Evolutionary conservation across 2,797 vertebrate genomes (phyloP), one percentile per base, ranked within the genome.

Genomic region (Psittacula derbiana): DNA sequence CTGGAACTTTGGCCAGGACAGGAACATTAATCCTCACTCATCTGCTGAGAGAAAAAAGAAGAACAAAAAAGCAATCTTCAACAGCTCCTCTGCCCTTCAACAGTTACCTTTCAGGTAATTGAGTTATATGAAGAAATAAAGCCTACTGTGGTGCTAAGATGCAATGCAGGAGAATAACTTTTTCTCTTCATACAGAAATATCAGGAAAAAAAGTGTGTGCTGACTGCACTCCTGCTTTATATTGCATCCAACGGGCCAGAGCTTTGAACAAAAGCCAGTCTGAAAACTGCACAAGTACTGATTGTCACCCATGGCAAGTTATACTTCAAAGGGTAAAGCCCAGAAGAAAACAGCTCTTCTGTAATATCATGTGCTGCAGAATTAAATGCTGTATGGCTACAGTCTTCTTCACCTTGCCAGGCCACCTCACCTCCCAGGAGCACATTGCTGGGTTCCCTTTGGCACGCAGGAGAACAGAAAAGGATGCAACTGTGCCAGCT

Each of bases 191-290:
- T 6, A 41, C 18, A 58, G 72, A 75, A 82, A 71, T 14, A 43
- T 12, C 12, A 38, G 15, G 12, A 4, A 5, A 11, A 62, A 46
- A 61, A 73, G 14, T 0, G 3, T 1, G 3, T 10, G 38, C 58
- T 53, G 64, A 49, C 38, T 52, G 75, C 83, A 72, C 57, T 69
- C 53, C 44, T 75, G 76, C 85, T 90, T 83, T 80, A 70, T 60
- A 30, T 31, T 10, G 57, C 16, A 43, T 23, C 75, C 88, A 91
- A 21, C 0, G 7, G 75, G 88, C 67, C 85, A 62, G 62, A 72
- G 85, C 89, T 33, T 5, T 11, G 79, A 92, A 96, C 91, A 92
- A 95, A 94, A 96, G 85, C 55, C 62, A 61, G 72, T 44, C 64
- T 86, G 79, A 95, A 75, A 80, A 62, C 72, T 17, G 57, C 94